phyloP scores from a whole-genome alignment of 2,113 vertebrate species.

The Eonycteris spelaea region DNA sequence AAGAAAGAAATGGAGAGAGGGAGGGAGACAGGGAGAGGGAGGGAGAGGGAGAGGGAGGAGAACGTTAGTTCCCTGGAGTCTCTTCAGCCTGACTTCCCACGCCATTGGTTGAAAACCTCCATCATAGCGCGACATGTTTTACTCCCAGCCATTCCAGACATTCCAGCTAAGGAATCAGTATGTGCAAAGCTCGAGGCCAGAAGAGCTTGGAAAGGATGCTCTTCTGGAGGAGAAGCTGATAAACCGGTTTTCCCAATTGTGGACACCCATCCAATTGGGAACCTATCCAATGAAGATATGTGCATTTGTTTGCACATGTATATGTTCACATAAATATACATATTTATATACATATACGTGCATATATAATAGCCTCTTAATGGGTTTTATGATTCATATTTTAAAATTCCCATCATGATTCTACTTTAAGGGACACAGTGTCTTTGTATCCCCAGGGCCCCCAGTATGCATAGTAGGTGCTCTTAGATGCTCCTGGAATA shows the following conservation, averaged over 20 bases:
- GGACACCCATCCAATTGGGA: not conserved
- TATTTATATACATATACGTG: not conserved
- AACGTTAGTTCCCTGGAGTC: not conserved
- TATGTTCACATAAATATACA: not conserved
- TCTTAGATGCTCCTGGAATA: not conserved
- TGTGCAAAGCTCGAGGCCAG: not conserved
- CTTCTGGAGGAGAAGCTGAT: not conserved
- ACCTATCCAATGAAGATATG: not conserved
- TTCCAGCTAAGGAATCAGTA: not conserved
- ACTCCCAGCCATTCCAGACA: too few relatives aligned
- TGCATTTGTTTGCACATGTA: not conserved
- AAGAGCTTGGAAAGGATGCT: not conserved
- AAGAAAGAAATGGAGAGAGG: not conserved
- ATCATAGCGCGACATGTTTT: not conserved
- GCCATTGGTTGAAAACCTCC: not conserved
- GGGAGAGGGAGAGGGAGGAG: accelerated
- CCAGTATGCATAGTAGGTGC: not conserved
- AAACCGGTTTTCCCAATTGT: not conserved
- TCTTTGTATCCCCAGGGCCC: not conserved
- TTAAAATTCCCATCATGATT: not conserved
- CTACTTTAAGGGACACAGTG: not conserved
- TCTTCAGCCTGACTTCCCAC: not conserved
- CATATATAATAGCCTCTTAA: not conserved
- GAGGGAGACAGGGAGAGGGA: not conserved
- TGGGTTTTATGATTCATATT: not conserved